Evolutionary conservation across 2,888 invertebrate species (phyloP), one percentile per base, ranked within the genome.

Genomic region (Tuta absoluta): DNA sequence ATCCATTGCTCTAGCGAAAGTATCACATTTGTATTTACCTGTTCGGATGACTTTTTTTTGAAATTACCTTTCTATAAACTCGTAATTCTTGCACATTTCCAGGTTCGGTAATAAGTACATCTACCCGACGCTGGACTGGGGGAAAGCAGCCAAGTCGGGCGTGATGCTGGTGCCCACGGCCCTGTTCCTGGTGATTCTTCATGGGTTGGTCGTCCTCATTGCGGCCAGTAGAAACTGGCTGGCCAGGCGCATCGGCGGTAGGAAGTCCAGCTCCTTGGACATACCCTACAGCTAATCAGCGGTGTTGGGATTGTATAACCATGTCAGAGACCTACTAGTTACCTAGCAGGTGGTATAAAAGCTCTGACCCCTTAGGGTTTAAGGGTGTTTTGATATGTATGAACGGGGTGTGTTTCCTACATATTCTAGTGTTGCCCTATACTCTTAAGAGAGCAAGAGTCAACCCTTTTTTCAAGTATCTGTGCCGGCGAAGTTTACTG

Each of bases 41-140:
- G n/a, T n/a, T n/a, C n/a, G n/a, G n/a, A n/a, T n/a, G n/a, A n/a
- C n/a, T n/a, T n/a, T n/a, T n/a, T n/a, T n/a, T n/a, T n/a, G n/a
- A n/a, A n/a, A n/a, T n/a, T n/a, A n/a, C n/a, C n/a, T n/a, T n/a
- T n/a, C n/a, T n/a, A n/a, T n/a, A n/a, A n/a, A n/a, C n/a, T n/a
- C n/a, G n/a, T n/a, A n/a, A n/a, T 41, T 41, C 14, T 41, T 3
- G 1, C n/a, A 7, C 33, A 33, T 33, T 56, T 56, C 33, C 83
- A 95, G 95, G 69, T 88, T 92, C 71, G 95, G 95, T 21, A 83
- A 92, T 51, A 86, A 86, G 56, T 94, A 92, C 77, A 95, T 97
- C 69, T 97, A 97, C 84, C 94, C 95, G 53, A 93, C 95, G 75
- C 83, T 97, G 72, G 94, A 97, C 86, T 97, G 97, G 96, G 84